Evolutionary conservation across 2,797 vertebrate species (phyloP).

Genomic region (Delichon dasypus): DNA sequence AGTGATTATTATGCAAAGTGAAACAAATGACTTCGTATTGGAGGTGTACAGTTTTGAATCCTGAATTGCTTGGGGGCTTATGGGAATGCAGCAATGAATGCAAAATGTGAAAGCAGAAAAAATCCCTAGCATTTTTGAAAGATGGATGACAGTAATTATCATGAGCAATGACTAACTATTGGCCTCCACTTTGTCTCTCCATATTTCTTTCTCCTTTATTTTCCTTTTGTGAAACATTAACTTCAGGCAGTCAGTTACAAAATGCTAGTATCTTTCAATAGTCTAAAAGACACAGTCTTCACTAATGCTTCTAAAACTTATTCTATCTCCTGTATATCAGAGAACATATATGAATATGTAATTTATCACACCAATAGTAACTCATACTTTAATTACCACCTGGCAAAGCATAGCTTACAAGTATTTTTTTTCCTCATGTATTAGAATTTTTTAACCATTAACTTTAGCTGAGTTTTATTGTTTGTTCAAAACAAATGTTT

Average conservation of each 20-base stretch:
- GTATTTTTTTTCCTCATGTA: not conserved
- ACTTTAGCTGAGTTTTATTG: not conserved
- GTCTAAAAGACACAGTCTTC: not conserved
- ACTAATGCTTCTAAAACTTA: not conserved
- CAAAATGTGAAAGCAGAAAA: conserved; percentile 45
- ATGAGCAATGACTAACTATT: conserved; percentile 53
- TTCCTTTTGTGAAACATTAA: conserved; percentile 13
- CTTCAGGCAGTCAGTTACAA: not conserved
- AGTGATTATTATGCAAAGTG: conserved; percentile 52
- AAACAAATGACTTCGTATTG: conserved; percentile 36
- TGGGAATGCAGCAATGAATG: conserved; percentile 14
- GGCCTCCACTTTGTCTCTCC: not conserved
- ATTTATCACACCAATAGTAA: not conserved
- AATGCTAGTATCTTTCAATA: not conserved
- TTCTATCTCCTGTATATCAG: not conserved
- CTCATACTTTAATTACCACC: not conserved
- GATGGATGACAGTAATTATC: conserved; percentile 60
- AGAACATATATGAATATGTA: not conserved
- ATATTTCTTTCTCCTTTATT: not conserved
- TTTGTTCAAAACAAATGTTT: not conserved
- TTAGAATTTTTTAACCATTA: not conserved
- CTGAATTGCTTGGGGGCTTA: conserved; percentile 26
- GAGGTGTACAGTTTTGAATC: conserved; percentile 15
- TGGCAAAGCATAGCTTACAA: not conserved
- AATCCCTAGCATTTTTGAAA: conserved; percentile 47